Base-by-base conservation (phyloP, 2,888 invertebrate species). In the Spialia ferax region DNA sequence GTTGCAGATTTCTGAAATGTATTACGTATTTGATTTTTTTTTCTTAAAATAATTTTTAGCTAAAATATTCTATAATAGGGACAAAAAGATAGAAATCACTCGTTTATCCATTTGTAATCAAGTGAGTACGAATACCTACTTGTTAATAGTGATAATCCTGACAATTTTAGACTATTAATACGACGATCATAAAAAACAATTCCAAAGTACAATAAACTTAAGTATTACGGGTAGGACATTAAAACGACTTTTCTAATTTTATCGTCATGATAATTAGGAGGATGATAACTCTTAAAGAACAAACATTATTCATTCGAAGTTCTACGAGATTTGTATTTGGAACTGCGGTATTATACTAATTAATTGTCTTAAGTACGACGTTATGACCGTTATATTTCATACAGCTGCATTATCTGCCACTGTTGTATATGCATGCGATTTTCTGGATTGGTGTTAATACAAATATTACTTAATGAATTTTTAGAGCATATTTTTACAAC, bases 311-410 rank as follows among this genome's bases (percentile, higher is more conserved):
- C 91, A 92, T 89, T 86, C 79, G 81, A 88, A 87, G 78, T 89
- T 87, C 79, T 79, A 79, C 78, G 81, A 88, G 92, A 90, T 91
- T 92, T 88, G 87, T 82, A 85, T 87, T 86, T 82, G 82, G 79
- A 91, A 92, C 89, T 87, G 88, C 88, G 83, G 90, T 88, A 91
- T 93, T 93, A 92, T 88, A 91, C 87, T 88, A 92, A 93, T 93
- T 93, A 93, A 93, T 92, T 89, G 88, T 85, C 78, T 74, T 88
- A 87, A 91, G 86, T 80, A 86, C 80, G 81, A 80, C 82, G 84
- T 91, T 88, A 92, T 88, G 84, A 87, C 74, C 76, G 80, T 83
- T 81, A 84, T 87, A 85, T 83, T 84, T 87, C 82, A 69, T 75
- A 81, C 87, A 87, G 87, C 86, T 85, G 80, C 75, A 74, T 80